Percentiles rank a stretch among this genome's conserved stretches.
Evolutionary conservation across 1,140 invertebrate species (phyloP).

Genomic region (Nasonia vitripennis): DNA sequence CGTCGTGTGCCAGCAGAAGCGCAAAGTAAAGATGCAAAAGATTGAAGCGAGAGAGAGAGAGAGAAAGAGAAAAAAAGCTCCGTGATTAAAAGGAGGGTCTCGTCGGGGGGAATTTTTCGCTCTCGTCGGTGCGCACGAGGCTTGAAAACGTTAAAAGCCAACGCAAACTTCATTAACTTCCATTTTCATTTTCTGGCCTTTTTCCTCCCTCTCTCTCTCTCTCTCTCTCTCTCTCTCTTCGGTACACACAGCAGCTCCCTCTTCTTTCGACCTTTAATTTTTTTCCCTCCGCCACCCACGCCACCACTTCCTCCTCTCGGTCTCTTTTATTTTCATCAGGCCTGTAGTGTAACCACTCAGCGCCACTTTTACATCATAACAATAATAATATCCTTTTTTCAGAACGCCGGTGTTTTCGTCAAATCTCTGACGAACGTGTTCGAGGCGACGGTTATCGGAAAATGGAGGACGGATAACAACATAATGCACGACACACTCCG

Average conservation of each 20-base stretch:
- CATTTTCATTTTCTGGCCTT: slow-evolving; percentile 42
- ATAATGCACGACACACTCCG: too few relatives aligned
- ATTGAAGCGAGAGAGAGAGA: neutral
- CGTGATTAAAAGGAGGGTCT: slow-evolving; percentile 24
- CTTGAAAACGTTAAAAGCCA: slow-evolving; percentile 42
- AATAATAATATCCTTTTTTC: neutral
- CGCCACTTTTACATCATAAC: neutral
- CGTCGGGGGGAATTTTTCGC: neutral
- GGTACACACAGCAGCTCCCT: neutral
- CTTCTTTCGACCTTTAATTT: slow-evolving; percentile 12
- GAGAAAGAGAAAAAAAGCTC: neutral
- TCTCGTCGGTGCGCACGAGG: neutral
- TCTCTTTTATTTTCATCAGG: neutral
- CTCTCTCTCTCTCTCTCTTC: neutral
- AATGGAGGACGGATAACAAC: neutral
- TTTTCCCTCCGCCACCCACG: neutral
- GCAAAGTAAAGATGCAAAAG: slow-evolving; percentile 3
- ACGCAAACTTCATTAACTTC: slow-evolving; percentile 44
- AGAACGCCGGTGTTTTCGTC: neutral
- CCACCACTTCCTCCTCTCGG: neutral
- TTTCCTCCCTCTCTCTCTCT: neutral
- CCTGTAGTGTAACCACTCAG: too few relatives aligned
- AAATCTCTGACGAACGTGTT: too few relatives aligned
- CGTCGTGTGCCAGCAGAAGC: neutral
- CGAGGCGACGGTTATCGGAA: neutral